phyloP scores from a whole-genome alignment of 2,797 vertebrate species.

The Phoeniculus purpureus region DNA sequence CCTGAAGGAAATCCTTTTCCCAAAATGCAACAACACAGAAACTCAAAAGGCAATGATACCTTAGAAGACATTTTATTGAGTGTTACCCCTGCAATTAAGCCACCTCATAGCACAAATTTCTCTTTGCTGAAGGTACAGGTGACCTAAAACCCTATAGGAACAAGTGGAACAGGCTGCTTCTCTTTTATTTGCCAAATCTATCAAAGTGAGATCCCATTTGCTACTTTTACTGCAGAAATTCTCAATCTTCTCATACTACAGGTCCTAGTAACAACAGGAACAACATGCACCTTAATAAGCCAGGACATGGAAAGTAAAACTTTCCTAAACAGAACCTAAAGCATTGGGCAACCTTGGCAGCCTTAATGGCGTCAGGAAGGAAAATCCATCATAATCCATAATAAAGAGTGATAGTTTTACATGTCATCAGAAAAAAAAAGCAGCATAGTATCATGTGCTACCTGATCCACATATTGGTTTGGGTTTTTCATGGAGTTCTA shows the following conservation, averaged over 20 bases:
- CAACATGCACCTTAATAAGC: not conserved
- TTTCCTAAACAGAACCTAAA: not conserved
- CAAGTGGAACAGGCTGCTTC: not conserved
- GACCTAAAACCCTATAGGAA: not conserved
- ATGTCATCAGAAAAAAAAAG: not conserved
- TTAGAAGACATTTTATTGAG: not conserved
- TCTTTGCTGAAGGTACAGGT: not conserved
- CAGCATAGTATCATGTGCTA: too few relatives aligned
- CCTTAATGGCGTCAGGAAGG: not conserved
- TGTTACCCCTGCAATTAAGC: not conserved
- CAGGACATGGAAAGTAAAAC: not conserved
- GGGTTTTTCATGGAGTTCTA: not conserved
- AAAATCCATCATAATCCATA: not conserved
- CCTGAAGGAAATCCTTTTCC: not conserved
- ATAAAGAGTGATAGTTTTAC: not conserved
- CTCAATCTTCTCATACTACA: not conserved
- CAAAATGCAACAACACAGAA: not conserved
- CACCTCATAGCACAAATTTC: not conserved
- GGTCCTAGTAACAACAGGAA: not conserved
- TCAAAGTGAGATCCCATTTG: not conserved
- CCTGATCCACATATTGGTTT: fast-evolving
- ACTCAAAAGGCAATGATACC: not conserved
- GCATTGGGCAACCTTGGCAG: not conserved
- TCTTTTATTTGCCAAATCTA: not conserved
- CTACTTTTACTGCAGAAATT: too few relatives aligned